Base-by-base conservation (phyloP, 2,888 invertebrate genomes). In the Agrotis segetum region DNA sequence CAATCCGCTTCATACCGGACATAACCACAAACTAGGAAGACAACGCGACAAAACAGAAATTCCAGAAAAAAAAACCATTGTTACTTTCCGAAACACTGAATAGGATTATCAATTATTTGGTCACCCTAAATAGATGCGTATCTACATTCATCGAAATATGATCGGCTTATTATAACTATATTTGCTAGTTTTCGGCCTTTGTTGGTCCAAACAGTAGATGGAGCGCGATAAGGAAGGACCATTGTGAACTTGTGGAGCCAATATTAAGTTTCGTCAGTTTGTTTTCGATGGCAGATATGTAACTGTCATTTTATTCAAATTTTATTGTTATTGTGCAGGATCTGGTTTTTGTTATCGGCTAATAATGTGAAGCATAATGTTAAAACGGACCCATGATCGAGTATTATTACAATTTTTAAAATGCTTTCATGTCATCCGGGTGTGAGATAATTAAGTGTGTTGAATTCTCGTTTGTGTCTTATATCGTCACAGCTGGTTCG, bases 101-200 rank as follows among this genome's bases (percentile, higher is more conserved):
- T 91, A 77, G 90, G 92, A 93, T 86, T 92, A 92, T 87, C 91
- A 91, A 92, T 93, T 92, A 93, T 93, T 93, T 90, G 92, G 92
- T 91, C 92, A 91, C 94, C 93, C 92, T 87, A 88, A 71, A 84
- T 79, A 88, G 93, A 93, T 93, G 61, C 85, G 67, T 84, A 94
- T 94, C 93, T 85, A 66, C 74, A 84, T 89, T 86, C 82, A 86
- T 82, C 74, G 95, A 93, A 95, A 95, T 91, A 92, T 91, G 95
- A 95, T 94, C 91, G 85, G 87, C 92, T 95, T 94, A 93, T 95
- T 95, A 95, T 95, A 94, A 94, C 94, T 94, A 95, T 95, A 95
- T 95, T 94, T 91, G 92, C 91, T 92, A 92, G 91, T 92, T 93
- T 88, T 91, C 87, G 87, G 88, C 84, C 83, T 88, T 92, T 92